Percentiles rank a stretch among this genome's conserved stretches.
Conservation (phyloP, 2,888 invertebrate genomes). For the Hypercompe scribonia region DNA sequence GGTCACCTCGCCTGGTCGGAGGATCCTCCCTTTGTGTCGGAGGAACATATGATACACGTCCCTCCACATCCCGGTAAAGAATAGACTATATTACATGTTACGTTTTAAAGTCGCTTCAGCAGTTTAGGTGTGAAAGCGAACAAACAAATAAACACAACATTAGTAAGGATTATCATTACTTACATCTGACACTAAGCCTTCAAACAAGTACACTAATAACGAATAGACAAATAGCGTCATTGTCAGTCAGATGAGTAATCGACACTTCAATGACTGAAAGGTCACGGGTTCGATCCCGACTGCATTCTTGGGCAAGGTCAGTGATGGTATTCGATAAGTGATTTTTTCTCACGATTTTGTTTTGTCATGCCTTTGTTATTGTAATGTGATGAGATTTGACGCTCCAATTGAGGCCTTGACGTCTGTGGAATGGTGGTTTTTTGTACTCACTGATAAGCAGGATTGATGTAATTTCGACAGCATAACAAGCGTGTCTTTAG, state of each 20-base stretch:
- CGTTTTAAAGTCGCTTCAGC: no score
- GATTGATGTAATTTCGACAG: background rate
- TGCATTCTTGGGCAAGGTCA: conserved; percentile 51
- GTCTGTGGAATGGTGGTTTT: conserved; percentile 7
- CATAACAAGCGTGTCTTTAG: no score
- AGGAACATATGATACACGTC: no score
- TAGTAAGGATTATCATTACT: background rate
- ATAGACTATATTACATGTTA: no score
- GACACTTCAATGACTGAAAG: conserved; percentile 42
- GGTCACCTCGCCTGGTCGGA: no score
- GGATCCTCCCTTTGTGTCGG: no score
- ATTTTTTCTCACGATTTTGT: conserved; percentile 38
- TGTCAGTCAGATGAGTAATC: conserved; percentile 30
- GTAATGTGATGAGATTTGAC: conserved; percentile 15
- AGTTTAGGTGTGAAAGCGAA: no score
- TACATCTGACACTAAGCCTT: conserved; percentile 1
- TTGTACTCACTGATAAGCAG: background rate
- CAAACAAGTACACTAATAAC: conserved; percentile 27
- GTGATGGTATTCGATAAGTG: conserved; percentile 38
- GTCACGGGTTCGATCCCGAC: conserved; percentile 35
- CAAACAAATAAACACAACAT: no score
- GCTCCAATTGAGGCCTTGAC: conserved; percentile 5
- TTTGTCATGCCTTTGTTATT: conserved; percentile 23
- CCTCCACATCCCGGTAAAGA: no score
- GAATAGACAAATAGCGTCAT: conserved; percentile 11